These are phyloP conservation scores for Cephus spinipes DNA, from an alignment of 2,888 invertebrate genomes.

Conservation along the genomic window DNA sequence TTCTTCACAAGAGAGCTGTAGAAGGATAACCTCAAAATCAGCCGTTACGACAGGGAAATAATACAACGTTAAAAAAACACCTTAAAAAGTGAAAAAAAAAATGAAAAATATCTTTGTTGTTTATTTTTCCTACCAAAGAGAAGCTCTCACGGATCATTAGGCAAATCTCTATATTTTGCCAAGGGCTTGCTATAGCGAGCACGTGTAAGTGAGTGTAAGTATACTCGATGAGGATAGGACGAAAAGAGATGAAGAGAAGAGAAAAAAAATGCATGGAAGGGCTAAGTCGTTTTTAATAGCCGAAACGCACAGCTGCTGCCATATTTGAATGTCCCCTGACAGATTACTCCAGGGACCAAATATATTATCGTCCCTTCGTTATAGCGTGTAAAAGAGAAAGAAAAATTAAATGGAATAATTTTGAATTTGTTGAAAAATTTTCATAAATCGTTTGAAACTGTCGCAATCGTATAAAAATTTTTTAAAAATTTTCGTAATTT, in stretches of 20 bases:
- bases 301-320: constrained; percentile 58
- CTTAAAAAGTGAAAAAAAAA: no score
- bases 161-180: constrained; percentile 23
- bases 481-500: no score
- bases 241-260: constrained; percentile 10
- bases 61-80: no score
- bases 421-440: no score
- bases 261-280: constrained; percentile 29
- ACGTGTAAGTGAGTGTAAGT: not conserved
- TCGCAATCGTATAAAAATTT: no score
- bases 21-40: no score
- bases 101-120: no score
- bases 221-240: constrained; percentile 22
- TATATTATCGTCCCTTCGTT: no score
- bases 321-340: constrained; percentile 34
- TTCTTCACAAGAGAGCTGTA: no score
- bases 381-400: not conserved
- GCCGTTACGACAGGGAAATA: no score
- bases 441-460: no score
- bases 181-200: constrained; percentile 8
- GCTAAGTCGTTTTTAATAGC: constrained; percentile 65
- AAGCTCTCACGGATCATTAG: constrained; percentile 28
- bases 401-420: not conserved
- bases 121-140: not conserved
- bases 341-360: not conserved